Conservation (phyloP, 2,888 invertebrate species). For the Sussaba pulchella region DNA sequence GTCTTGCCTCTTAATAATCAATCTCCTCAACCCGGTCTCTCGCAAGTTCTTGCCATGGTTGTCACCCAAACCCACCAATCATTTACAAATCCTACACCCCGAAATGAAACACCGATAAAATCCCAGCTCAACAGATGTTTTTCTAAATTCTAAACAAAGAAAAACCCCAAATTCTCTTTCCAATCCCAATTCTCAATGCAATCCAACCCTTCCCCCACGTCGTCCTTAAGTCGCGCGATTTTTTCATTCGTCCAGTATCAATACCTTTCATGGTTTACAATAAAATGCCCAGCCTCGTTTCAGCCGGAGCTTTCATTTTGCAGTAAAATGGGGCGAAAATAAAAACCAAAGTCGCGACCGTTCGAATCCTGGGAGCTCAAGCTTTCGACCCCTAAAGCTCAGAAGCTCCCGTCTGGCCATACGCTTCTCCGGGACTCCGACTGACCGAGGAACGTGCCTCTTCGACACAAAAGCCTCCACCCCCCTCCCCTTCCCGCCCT, state of each 20-base stretch:
- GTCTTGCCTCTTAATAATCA: too few species aligned
- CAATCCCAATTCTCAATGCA: not conserved
- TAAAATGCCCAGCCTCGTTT: not conserved
- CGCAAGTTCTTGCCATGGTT: too few species aligned
- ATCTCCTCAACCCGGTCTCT: too few species aligned
- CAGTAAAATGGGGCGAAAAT: not conserved
- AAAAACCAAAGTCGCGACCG: not conserved
- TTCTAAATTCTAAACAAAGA: too few species aligned
- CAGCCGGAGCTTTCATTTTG: slow-evolving; percentile 9
- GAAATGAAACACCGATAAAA: too few species aligned
- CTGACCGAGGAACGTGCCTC: slow-evolving; percentile 22
- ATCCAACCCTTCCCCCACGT: not conserved
- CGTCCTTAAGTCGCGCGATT: slow-evolving; percentile 1
- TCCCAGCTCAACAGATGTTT: too few species aligned
- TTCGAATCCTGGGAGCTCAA: not conserved
- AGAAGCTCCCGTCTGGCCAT: slow-evolving; percentile 6
- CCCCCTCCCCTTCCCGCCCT: not conserved
- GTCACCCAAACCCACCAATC: too few species aligned
- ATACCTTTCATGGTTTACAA: slow-evolving; percentile 20
- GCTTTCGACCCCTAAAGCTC: not conserved
- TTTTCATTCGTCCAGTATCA: not conserved
- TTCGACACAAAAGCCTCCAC: slow-evolving; percentile 13
- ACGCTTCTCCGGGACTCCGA: not conserved
- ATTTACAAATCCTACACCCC: too few species aligned
- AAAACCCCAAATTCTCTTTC: too few species aligned